These are phyloP conservation scores for Arion vulgaris DNA, from an alignment of 1,140 invertebrate genomes.

Conservation along the genomic window DNA sequence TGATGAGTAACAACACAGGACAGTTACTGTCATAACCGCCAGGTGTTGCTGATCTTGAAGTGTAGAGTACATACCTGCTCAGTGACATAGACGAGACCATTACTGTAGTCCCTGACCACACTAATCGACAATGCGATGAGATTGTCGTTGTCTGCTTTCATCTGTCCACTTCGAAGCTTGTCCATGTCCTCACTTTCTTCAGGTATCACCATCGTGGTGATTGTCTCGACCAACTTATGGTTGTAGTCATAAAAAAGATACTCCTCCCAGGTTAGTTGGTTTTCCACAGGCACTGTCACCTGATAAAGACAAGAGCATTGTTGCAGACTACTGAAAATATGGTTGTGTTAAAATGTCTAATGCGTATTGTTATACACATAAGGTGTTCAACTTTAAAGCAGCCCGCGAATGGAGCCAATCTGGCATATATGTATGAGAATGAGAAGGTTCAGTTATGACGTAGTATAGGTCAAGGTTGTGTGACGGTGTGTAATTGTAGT, in stretches of 20 bases:
- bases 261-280: neutral
- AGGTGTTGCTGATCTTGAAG: too few species aligned
- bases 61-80: neutral
- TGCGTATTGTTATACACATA: neutral
- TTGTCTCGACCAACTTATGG: constrained; percentile 29
- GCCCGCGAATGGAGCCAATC: too few species aligned
- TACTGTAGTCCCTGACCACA: neutral
- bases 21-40: too few species aligned
- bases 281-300: neutral
- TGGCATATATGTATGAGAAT: too few species aligned
- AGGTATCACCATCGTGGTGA: too few species aligned
- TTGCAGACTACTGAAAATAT: too few species aligned
- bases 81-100: neutral
- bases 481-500: too few species aligned
- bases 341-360: neutral
- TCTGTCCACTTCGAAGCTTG: neutral
- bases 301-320: neutral
- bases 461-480: too few species aligned
- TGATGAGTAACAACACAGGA: too few species aligned
- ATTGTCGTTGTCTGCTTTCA: neutral
- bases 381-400: too few species aligned
- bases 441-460: too few species aligned
- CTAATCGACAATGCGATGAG: too few species aligned
- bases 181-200: neutral
- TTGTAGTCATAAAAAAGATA: constrained; percentile 19